A percentile compares a stretch with the other conserved stretches of the same genome.
These are phyloP conservation scores for Brachystomella parvula DNA, from an alignment of 1,140 invertebrate genomes.

Conservation along the genomic window DNA sequence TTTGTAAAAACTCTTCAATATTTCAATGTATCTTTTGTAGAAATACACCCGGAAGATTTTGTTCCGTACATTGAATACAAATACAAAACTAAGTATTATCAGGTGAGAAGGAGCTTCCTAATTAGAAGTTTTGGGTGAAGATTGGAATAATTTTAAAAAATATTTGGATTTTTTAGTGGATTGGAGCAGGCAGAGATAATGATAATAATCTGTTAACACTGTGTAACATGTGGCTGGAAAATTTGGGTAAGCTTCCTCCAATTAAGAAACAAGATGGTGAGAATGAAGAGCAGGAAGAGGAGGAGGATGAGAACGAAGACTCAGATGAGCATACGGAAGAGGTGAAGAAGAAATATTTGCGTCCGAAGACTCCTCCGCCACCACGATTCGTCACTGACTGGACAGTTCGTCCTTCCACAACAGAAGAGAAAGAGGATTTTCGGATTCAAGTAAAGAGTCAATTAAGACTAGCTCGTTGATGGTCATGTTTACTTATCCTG, in stretches of 20 bases:
- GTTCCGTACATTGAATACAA: slow-evolving; percentile 90
- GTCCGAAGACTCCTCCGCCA: slow-evolving; percentile 49
- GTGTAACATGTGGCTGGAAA: slow-evolving; percentile 66
- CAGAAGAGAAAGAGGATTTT: slow-evolving; percentile 68
- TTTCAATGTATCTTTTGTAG: slow-evolving; percentile 42
- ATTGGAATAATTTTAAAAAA: neutral
- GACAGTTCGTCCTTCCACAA: slow-evolving; percentile 68
- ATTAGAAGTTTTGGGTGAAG: neutral
- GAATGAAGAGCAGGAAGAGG: slow-evolving; percentile 40
- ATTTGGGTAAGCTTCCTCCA: slow-evolving; percentile 46
- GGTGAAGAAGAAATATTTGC: slow-evolving; percentile 30
- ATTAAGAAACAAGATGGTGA: slow-evolving; percentile 38
- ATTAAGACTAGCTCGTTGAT: neutral
- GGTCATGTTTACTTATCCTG: slow-evolving; percentile 1
- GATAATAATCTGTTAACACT: slow-evolving; percentile 67
- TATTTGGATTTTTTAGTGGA: slow-evolving; percentile 57
- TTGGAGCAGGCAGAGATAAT: slow-evolving; percentile 84
- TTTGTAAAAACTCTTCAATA: no score
- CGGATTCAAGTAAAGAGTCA: slow-evolving; percentile 54
- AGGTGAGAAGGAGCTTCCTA: slow-evolving; percentile 8
- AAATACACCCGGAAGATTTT: slow-evolving; percentile 72
- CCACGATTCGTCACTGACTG: slow-evolving; percentile 62
- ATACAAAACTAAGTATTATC: slow-evolving; percentile 46
- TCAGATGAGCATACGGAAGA: slow-evolving; percentile 38
- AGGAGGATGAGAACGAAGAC: slow-evolving; percentile 41